phyloP scores from a whole-genome alignment of 2,113 vertebrate species.

The Hiodon alosoides region DNA sequence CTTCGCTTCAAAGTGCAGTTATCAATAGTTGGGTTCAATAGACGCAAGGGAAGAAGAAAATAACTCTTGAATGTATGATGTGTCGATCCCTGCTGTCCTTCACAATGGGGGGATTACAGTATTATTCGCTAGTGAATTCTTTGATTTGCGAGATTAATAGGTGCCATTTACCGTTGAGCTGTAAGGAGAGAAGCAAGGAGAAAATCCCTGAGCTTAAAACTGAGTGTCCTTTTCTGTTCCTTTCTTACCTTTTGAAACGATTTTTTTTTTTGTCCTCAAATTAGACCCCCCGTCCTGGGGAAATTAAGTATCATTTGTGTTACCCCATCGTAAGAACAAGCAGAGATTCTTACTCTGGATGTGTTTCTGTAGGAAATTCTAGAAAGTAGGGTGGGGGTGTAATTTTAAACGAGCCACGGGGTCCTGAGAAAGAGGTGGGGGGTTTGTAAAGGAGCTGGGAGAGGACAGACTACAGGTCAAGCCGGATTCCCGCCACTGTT shows the following conservation, averaged over 20 bases:
- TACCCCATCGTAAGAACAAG: slow-evolving; percentile 16
- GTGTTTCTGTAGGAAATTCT: not conserved
- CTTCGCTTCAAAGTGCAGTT: slow-evolving; percentile 12
- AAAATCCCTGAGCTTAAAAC: not conserved
- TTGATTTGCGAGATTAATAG: slow-evolving; percentile 22
- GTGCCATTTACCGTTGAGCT: slow-evolving; percentile 2
- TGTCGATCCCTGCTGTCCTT: not conserved
- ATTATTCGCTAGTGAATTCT: slow-evolving; percentile 16
- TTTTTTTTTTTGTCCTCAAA: not conserved
- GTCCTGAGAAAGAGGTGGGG: slow-evolving; percentile 13
- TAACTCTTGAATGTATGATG: not conserved
- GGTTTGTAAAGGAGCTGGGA: not conserved
- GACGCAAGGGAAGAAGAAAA: not conserved
- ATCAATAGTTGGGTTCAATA: not conserved
- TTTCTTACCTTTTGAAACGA: not conserved
- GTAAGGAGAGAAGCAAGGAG: not conserved
- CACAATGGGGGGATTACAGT: slow-evolving; percentile 12
- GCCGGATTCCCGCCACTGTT: not conserved
- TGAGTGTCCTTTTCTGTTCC: slow-evolving; percentile 12
- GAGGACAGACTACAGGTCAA: slow-evolving; percentile 2
- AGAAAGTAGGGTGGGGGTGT: not conserved
- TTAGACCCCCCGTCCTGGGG: not conserved
- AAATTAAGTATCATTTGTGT: slow-evolving; percentile 20
- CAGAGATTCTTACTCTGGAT: not conserved
- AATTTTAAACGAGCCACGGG: slow-evolving; percentile 13